Evolutionary conservation across 2,888 invertebrate genomes (phyloP).

Genomic region (Calliscelio sp.): DNA sequence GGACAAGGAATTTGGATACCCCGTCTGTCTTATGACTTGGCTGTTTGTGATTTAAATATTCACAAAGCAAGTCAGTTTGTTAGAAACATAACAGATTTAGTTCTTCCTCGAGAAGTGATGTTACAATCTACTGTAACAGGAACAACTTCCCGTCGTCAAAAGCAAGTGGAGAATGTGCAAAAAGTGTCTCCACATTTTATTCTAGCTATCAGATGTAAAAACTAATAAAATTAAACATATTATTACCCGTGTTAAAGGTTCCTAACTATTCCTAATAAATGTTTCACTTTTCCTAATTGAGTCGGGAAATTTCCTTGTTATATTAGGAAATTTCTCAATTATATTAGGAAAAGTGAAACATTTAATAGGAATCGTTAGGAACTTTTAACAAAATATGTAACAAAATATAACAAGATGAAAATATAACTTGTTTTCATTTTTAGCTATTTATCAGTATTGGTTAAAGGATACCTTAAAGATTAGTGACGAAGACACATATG

Average conservation of each 20-base stretch:
- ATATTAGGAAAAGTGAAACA: too few species aligned
- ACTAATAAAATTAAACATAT: neutral
- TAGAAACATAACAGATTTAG: slow-evolving; percentile 25
- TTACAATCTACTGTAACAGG: slow-evolving; percentile 27
- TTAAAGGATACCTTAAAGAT: neutral
- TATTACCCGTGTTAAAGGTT: too few species aligned
- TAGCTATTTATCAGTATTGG: neutral
- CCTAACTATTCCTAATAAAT: too few species aligned
- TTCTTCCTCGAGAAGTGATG: slow-evolving; percentile 33
- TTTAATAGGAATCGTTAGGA: too few species aligned
- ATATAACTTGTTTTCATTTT: neutral
- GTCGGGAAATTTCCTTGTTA: too few species aligned
- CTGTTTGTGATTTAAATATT: slow-evolving; percentile 8
- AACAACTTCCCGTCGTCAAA: slow-evolving; percentile 18
- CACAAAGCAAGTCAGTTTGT: slow-evolving; percentile 14
- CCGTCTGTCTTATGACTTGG: slow-evolving; percentile 17
- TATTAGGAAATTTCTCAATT: too few species aligned
- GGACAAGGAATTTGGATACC: slow-evolving; percentile 36
- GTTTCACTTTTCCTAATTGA: too few species aligned
- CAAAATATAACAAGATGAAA: neutral
- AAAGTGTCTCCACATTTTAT: slow-evolving; percentile 25
- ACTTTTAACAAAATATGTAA: neutral
- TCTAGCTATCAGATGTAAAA: slow-evolving; percentile 25
- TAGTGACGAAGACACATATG: neutral
- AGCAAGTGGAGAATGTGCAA: neutral